phyloP scores from a whole-genome alignment of 2,797 vertebrate species.

The Sebastes iracundus region DNA sequence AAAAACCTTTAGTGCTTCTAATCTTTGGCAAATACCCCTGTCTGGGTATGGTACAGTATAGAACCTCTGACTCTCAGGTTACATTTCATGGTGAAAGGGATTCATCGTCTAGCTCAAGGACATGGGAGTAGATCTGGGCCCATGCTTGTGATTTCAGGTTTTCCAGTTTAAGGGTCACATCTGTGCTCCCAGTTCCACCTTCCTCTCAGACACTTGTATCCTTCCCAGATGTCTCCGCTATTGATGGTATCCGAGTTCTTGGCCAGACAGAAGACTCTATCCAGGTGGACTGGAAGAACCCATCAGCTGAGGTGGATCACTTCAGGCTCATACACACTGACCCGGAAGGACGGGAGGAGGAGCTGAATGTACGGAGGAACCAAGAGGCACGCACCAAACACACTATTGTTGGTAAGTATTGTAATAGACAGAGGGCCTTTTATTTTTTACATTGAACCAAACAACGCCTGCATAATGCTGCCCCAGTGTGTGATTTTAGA shows the following conservation, averaged over 20 bases:
- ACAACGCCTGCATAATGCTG: no score
- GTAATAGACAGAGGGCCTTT: not conserved
- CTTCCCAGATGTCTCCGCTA: conserved; percentile 76
- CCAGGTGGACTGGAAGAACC: conserved; percentile 92
- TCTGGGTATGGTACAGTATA: not conserved
- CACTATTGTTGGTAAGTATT: conserved; percentile 83
- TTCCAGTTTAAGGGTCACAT: conserved; percentile 23
- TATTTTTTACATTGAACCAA: no score
- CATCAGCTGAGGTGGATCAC: conserved; percentile 82
- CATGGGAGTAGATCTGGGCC: not conserved
- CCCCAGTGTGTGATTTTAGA: no score
- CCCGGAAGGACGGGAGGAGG: conserved; percentile 77
- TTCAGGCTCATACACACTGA: conserved; percentile 86
- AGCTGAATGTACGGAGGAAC: conserved; percentile 81
- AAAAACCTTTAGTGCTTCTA: not conserved
- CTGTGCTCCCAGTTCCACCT: conserved; percentile 17
- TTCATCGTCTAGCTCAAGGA: conserved; percentile 7
- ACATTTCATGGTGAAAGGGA: not conserved
- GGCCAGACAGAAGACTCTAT: conserved; percentile 88
- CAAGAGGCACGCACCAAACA: conserved; percentile 87
- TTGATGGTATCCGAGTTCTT: conserved; percentile 83
- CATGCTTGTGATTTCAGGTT: conserved; percentile 24
- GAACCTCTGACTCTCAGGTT: not conserved
- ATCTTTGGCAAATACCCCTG: not conserved
- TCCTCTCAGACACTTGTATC: conserved; percentile 20